phyloP scores from a whole-genome alignment of 1,140 invertebrate species.

The Drosophila rhopaloa region DNA sequence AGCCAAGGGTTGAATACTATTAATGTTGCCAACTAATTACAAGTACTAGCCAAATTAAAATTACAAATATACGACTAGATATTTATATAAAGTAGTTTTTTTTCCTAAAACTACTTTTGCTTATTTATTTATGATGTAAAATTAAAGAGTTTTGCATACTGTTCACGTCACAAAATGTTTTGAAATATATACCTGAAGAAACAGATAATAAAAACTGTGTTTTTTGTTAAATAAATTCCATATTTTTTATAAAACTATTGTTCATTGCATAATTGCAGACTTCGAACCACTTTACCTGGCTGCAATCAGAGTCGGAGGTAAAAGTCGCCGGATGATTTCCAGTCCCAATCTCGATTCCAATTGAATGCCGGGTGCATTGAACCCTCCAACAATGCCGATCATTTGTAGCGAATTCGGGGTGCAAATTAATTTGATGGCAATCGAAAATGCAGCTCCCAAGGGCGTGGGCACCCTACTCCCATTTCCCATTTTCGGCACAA shows the following conservation, averaged over 20 bases:
- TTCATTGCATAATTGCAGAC: no score
- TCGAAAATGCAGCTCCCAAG: constrained; percentile 24
- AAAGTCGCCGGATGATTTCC: constrained; percentile 1
- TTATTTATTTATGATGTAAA: no score
- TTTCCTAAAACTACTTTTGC: no score
- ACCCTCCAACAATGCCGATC: constrained; percentile 34
- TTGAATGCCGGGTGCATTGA: constrained; percentile 36
- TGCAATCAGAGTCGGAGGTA: background rate
- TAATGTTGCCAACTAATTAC: background rate
- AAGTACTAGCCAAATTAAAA: background rate
- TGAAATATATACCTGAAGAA: no score
- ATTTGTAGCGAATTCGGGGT: constrained; percentile 58
- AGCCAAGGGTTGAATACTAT: constrained; percentile 1
- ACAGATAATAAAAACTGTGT: no score
- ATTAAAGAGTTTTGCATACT: no score
- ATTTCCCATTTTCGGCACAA: constrained; percentile 8
- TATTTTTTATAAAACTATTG: no score
- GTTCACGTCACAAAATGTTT: no score
- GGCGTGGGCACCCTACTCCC: constrained; percentile 12
- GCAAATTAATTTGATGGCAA: constrained; percentile 60
- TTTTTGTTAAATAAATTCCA: no score
- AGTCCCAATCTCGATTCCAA: constrained; percentile 4
- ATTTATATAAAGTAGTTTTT: no score
- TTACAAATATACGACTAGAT: background rate
- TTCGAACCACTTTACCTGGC: background rate